Conservation (phyloP, 2,113 vertebrate genomes). For the Charina bottae region DNA sequence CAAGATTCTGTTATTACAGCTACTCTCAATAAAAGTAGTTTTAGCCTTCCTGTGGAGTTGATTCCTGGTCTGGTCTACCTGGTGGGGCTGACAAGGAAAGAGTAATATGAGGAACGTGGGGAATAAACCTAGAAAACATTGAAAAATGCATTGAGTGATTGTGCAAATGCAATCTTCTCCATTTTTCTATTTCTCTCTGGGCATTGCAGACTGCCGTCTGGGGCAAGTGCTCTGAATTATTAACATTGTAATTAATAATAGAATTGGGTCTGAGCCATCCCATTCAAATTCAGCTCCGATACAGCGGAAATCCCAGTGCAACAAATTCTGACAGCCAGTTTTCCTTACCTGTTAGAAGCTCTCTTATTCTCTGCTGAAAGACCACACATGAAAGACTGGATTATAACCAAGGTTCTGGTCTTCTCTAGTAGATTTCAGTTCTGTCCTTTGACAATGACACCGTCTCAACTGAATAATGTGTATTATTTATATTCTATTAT, state of each 20-base stretch:
- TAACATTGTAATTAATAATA: background rate
- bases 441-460: background rate
- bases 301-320: background rate
- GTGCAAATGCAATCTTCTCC: background rate
- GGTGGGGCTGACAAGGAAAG: background rate
- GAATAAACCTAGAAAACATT: background rate
- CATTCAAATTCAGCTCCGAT: background rate
- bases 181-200: background rate
- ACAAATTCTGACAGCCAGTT: background rate
- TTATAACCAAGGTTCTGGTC: background rate
- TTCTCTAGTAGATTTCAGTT: background rate
- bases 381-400: background rate
- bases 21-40: background rate
- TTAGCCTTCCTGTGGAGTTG: background rate
- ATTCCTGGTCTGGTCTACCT: background rate
- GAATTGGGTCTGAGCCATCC: background rate
- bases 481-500: background rate
- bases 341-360: background rate
- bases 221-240: slow-evolving; percentile 2
- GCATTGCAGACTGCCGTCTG: background rate
- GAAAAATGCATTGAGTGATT: background rate
- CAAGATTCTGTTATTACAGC: background rate
- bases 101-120: background rate
- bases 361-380: background rate
- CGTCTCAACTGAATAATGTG: background rate